phyloP scores from a whole-genome alignment of 2,888 invertebrate genomes.

The Sisyra nigra region DNA sequence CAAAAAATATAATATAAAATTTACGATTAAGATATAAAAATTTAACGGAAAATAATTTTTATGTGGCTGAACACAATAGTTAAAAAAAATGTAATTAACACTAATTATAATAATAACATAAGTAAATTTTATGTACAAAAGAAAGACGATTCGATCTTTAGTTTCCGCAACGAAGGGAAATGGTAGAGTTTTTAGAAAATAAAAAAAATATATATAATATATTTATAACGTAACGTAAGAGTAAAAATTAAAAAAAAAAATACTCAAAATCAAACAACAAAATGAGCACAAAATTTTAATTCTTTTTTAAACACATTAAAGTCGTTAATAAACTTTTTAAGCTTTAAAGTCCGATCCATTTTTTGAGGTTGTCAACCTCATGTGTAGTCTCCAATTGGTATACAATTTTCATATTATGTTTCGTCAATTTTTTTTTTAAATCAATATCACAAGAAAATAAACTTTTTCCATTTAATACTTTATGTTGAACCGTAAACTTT shows the following conservation, averaged over 20 bases:
- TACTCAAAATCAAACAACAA: neutral
- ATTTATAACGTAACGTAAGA: neutral
- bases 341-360: constrained; percentile 1
- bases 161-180: neutral
- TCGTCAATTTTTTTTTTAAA: neutral
- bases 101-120: neutral
- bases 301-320: neutral
- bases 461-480: neutral
- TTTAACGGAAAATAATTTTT: too few relatives aligned
- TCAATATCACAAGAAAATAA: neutral
- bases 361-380: neutral
- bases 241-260: neutral
- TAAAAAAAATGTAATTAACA: neutral
- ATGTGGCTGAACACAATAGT: too few relatives aligned
- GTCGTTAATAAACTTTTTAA: neutral
- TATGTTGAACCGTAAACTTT: neutral
- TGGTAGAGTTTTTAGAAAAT: neutral
- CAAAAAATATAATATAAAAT: too few relatives aligned
- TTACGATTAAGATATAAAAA: too few relatives aligned
- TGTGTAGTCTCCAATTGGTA: neutral
- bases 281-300: constrained; percentile 1
- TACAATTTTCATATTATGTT: neutral
- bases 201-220: neutral
- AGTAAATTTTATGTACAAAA: neutral
- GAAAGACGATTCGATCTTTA: neutral